phyloP scores from a whole-genome alignment of 2,113 vertebrate genomes.

The Hemibates koningsi region DNA sequence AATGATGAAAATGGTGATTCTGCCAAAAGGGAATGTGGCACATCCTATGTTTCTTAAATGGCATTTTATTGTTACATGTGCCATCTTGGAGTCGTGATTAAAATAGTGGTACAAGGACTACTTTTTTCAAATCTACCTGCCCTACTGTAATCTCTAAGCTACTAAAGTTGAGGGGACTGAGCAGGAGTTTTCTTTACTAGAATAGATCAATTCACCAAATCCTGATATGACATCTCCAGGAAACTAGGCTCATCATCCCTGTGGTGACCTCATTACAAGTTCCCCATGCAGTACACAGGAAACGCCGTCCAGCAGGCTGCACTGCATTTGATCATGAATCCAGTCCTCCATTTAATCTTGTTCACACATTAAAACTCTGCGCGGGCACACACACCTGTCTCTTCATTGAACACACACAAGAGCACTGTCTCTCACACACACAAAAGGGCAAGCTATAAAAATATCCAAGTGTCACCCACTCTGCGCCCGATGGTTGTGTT shows the following conservation, averaged over 20 bases:
- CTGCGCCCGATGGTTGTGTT: conserved; percentile 43
- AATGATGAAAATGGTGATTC: neutral
- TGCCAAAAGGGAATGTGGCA: neutral
- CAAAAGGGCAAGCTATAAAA: conserved; percentile 49
- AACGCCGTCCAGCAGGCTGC: neutral
- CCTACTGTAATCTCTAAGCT: neutral
- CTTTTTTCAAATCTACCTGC: neutral
- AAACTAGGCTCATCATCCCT: neutral
- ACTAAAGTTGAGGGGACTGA: neutral
- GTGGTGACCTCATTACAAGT: neutral
- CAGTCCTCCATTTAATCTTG: neutral
- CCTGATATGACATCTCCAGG: neutral
- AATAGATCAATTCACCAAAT: neutral
- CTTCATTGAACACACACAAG: neutral
- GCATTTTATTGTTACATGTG: neutral
- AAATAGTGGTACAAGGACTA: neutral
- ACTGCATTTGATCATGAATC: neutral
- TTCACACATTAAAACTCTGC: neutral
- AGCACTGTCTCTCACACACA: neutral
- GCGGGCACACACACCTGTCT: neutral
- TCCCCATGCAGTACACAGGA: neutral
- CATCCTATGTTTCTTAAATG: neutral
- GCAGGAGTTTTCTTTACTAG: neutral
- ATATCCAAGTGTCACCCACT: conserved; percentile 52
- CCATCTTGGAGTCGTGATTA: neutral